Conservation (phyloP, 2,888 invertebrate species). For the Teleogryllus oceanicus region DNA sequence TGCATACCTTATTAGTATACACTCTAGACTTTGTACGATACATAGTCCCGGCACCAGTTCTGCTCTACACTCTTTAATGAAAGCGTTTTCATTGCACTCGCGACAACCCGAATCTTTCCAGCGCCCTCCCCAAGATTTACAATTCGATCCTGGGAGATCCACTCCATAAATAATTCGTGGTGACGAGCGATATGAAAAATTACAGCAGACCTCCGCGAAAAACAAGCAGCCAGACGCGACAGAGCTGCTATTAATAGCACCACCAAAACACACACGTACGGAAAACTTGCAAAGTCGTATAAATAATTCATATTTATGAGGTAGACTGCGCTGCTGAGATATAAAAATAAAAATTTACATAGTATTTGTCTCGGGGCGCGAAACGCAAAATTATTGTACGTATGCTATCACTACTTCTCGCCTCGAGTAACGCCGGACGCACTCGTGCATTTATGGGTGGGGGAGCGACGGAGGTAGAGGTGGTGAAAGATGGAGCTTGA, state of each 20-base stretch:
- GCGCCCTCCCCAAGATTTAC: background rate
- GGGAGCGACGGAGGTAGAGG: background rate
- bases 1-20: too few relatives aligned
- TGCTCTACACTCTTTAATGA: background rate
- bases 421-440: background rate
- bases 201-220: slow-evolving; percentile 18
- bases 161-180: background rate
- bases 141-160: slow-evolving; percentile 10
- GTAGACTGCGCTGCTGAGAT: slow-evolving; percentile 18
- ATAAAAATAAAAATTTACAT: slow-evolving; percentile 18
- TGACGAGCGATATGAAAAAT: slow-evolving; percentile 18
- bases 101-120: background rate
- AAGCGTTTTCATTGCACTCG: background rate
- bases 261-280: slow-evolving; percentile 1
- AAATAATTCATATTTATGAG: slow-evolving; percentile 18
- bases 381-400: slow-evolving; percentile 18
- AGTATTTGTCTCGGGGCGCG: background rate
- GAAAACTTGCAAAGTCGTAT: slow-evolving; percentile 18
- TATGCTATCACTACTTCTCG: slow-evolving; percentile 4
- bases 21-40: background rate
- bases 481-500: background rate
- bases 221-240: slow-evolving; percentile 9
- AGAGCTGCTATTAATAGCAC: slow-evolving; percentile 6
- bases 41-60: background rate
- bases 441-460: background rate